phyloP scores from a whole-genome alignment of 2,888 invertebrate genomes.

The Timandra comae region DNA sequence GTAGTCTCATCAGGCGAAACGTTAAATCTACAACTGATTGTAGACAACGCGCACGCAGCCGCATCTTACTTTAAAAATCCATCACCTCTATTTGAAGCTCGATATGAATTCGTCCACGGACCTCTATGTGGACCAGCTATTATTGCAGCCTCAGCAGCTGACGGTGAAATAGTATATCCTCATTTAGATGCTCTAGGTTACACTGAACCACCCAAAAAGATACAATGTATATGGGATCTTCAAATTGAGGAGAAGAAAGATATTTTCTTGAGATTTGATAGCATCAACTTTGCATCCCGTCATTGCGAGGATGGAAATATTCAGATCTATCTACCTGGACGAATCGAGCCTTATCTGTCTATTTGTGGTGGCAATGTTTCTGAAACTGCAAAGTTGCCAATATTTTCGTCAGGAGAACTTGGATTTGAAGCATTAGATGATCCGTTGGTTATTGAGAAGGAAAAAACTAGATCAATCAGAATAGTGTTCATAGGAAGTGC shows the following conservation, averaged over 20 bases:
- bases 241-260: conserved; percentile 89
- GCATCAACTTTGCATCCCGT: conserved; percentile 89
- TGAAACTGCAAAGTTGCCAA: conserved; percentile 86
- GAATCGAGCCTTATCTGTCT: conserved; percentile 84
- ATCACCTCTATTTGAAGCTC: conserved; percentile 88
- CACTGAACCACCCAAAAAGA: conserved; percentile 80
- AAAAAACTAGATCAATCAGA: conserved; percentile 79
- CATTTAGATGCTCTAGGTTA: conserved; percentile 87
- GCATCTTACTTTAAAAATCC: conserved; percentile 92
- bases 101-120: conserved; percentile 92
- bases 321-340: conserved; percentile 86
- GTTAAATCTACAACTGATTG: conserved; percentile 86
- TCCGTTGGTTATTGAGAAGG: conserved; percentile 75
- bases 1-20: conserved; percentile 88
- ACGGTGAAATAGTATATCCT: conserved; percentile 92
- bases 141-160: conserved; percentile 82
- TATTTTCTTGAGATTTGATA: conserved; percentile 91
- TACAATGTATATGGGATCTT: conserved; percentile 88
- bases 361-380: conserved; percentile 92
- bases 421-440: conserved; percentile 78
- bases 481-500: conserved; percentile 86
- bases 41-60: conserved; percentile 90
- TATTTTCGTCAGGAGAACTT: conserved; percentile 86
- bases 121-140: conserved; percentile 91
- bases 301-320: conserved; percentile 91